These are phyloP conservation scores for Echeneis naucrates DNA, from an alignment of 2,797 vertebrate genomes.

Conservation along the genomic window DNA sequence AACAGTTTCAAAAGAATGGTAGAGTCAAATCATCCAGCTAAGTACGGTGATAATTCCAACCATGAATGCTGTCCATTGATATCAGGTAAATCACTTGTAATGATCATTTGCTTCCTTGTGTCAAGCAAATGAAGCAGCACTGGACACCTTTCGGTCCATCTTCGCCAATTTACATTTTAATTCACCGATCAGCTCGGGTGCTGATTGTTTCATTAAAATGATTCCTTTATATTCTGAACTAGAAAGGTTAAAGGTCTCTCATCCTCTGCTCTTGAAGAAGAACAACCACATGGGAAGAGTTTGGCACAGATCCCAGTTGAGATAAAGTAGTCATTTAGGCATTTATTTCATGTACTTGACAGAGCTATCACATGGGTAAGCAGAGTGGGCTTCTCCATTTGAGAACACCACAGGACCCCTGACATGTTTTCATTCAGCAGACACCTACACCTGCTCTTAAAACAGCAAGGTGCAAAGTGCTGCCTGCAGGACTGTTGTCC, in stretches of 20 bases:
- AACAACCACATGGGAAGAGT: background rate
- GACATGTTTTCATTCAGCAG: background rate
- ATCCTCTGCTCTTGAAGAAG: background rate
- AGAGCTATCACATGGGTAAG: background rate
- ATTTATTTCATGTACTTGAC: background rate
- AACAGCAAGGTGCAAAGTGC: slow-evolving; percentile 12
- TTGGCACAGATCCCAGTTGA: background rate
- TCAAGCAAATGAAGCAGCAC: too few relatives aligned
- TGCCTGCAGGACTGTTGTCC: slow-evolving; percentile 3
- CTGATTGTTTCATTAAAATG: too few relatives aligned
- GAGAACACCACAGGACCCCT: background rate
- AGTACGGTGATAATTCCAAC: too few relatives aligned
- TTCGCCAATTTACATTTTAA: too few relatives aligned
- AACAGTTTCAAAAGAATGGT: too few relatives aligned
- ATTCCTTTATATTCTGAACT: background rate
- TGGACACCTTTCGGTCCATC: too few relatives aligned
- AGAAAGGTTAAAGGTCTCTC: background rate
- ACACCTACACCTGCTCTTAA: slow-evolving; percentile 10
- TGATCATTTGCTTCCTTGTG: too few relatives aligned
- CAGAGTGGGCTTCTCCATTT: background rate
- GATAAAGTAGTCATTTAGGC: too few relatives aligned
- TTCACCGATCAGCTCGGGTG: too few relatives aligned
- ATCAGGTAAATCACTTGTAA: too few relatives aligned
- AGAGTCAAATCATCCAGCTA: too few relatives aligned
- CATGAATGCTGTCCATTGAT: too few relatives aligned